A percentile compares a stretch with the other conserved stretches of the same genome.
Conservation (phyloP, 1,140 invertebrate genomes). For the Penaeus indicus region DNA sequence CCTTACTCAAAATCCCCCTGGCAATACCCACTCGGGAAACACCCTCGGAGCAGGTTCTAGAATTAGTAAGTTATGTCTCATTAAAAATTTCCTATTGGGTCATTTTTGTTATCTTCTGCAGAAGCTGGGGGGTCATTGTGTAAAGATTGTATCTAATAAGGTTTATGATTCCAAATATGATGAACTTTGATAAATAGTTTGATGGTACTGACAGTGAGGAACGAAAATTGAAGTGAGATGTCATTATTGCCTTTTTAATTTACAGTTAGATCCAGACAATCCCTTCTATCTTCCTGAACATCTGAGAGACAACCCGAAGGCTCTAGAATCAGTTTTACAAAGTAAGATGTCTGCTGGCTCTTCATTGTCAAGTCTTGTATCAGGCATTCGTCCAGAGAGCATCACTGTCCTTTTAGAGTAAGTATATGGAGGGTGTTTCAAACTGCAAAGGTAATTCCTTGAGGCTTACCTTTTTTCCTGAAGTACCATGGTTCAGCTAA, state of each 20-base stretch:
- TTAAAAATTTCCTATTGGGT: too few species aligned
- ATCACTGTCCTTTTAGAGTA: constrained; percentile 58
- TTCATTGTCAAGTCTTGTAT: not conserved
- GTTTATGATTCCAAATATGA: not conserved
- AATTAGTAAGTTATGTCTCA: too few species aligned
- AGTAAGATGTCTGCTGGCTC: constrained; percentile 33
- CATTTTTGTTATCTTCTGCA: not conserved
- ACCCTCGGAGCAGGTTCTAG: too few species aligned
- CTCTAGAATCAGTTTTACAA: constrained; percentile 47
- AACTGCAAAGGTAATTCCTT: too few species aligned
- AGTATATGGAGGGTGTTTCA: not conserved
- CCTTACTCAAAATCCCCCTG: not conserved
- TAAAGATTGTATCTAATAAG: not conserved
- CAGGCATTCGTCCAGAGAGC: constrained; percentile 32
- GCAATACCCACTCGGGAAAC: too few species aligned
- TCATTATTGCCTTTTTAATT: not conserved
- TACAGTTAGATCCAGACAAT: constrained; percentile 55
- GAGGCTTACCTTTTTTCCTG: too few species aligned
- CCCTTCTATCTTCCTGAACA: constrained; percentile 60
- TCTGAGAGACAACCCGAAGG: constrained; percentile 53
- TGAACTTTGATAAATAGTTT: not conserved
- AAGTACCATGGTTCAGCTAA: too few species aligned
- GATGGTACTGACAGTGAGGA: too few species aligned
- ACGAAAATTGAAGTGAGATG: too few species aligned
- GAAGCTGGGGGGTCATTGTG: not conserved